Conservation (phyloP, 2,797 vertebrate genomes). For the Florisuga fusca region DNA sequence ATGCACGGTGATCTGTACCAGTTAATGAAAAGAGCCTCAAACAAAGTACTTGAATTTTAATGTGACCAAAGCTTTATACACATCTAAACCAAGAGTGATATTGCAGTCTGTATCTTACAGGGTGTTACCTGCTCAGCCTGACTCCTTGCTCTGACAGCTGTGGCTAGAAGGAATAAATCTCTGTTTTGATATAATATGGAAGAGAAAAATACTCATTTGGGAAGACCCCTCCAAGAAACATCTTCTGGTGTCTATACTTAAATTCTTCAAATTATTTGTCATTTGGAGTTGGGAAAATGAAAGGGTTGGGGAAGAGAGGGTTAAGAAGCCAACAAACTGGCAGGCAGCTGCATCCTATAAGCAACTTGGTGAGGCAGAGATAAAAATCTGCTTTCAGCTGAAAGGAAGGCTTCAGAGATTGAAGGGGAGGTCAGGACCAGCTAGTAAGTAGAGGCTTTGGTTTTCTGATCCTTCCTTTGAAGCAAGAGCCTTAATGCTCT, state of each 20-base stretch:
- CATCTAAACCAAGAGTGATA: neutral
- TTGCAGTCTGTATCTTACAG: neutral
- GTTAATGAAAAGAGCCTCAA: slow-evolving; percentile 47
- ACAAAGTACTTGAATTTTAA: slow-evolving; percentile 48
- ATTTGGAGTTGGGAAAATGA: neutral
- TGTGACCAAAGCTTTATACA: neutral
- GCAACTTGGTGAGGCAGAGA: slow-evolving; percentile 23
- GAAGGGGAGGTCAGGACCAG: neutral
- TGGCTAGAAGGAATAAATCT: neutral
- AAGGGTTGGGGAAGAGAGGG: neutral
- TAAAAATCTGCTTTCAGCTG: slow-evolving; percentile 64
- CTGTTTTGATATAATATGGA: neutral
- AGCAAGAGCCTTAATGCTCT: neutral
- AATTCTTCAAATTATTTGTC: neutral
- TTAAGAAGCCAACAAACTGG: neutral
- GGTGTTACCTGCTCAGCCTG: neutral
- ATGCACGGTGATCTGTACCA: neutral
- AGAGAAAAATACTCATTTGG: neutral
- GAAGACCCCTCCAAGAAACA: neutral
- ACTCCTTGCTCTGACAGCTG: neutral
- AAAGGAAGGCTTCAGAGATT: slow-evolving; percentile 1
- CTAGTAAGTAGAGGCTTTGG: neutral
- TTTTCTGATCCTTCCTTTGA: slow-evolving; percentile 35
- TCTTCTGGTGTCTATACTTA: neutral
- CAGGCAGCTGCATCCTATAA: slow-evolving; percentile 1